Evolutionary conservation across 2,797 vertebrate genomes (phyloP).

Genomic region (Hypotaenidia philippensis): DNA sequence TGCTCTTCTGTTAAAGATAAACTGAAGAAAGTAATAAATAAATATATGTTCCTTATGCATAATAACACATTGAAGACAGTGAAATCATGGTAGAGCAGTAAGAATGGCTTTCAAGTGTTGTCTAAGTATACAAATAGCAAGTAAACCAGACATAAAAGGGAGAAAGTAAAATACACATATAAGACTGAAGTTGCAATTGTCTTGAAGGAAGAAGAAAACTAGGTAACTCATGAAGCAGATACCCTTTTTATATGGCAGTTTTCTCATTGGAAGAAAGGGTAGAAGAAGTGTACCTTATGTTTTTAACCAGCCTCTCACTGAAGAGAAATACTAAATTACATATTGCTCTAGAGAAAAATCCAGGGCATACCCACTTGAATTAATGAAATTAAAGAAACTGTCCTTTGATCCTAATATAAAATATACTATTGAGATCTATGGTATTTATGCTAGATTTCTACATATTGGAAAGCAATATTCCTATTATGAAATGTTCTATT

Average conservation of each 20-base stretch:
- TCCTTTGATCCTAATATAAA: neutral
- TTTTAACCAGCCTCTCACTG: neutral
- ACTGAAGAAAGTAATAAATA: neutral
- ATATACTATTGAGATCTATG: neutral
- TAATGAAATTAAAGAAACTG: neutral
- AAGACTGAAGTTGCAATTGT: neutral
- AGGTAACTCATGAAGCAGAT: neutral
- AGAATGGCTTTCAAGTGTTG: neutral
- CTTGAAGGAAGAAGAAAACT: neutral
- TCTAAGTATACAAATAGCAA: neutral
- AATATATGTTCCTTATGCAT: neutral
- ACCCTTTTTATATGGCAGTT: neutral
- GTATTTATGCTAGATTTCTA: neutral
- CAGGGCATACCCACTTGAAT: neutral
- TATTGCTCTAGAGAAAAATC: neutral
- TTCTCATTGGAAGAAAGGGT: neutral
- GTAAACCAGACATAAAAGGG: neutral
- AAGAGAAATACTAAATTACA: neutral
- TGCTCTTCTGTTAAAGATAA: neutral
- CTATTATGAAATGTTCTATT: neutral
- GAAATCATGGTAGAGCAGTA: neutral
- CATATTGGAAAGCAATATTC: neutral
- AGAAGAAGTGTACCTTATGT: neutral
- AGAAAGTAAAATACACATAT: neutral
- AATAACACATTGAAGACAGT: neutral